Evolutionary conservation across 2,888 invertebrate species (phyloP), one percentile per base, ranked within the genome.

Genomic region (Aphrophora alni): DNA sequence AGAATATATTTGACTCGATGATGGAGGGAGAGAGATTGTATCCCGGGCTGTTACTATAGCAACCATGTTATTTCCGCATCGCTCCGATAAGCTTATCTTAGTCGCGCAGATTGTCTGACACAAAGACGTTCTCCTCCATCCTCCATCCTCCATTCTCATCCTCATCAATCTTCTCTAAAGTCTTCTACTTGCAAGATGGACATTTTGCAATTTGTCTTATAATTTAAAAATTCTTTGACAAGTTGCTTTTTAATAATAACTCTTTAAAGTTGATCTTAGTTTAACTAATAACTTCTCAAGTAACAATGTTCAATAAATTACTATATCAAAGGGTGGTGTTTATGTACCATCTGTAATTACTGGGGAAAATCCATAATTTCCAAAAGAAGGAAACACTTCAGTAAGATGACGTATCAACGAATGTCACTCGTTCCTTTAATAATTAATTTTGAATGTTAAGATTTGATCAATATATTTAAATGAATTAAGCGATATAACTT

Each of bases 21-120:
- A 59, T 59, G 59, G 59, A 59, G 59, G 59, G 59, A 21, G 59
- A 21, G 59, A 79, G 78, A 79, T 79, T 73, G 78, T 74, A 68
- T 73, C 72, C 70, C 38, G 33, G 28, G 78, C 59, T 79, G 51
- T 73, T 79, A 33, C 74, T 74, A 73, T 79, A 68, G 78, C 78
- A 68, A 79, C 78, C 78, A 33, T 79, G 78, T 79, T 79, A 79
- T 79, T 79, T 79, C 78, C 78, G 78, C 78, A 74, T 79, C 78
- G 72, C 78, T 38, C 21, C 74, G 78, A 79, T 79, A 71, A 71
- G 68, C 78, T 79, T 79, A 79, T 79, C 78, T 26, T 33, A 73
- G 59, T 28, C 78, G 72, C 38, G 78, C 78, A 79, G 78, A 79
- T 79, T 74, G 78, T 73, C 73, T 69, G 28, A 73, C 74, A 79